Percentiles rank a stretch among this genome's conserved stretches.
Evolutionary conservation across 2,888 invertebrate genomes (phyloP).

Genomic region (Argynnis bischoffii): DNA sequence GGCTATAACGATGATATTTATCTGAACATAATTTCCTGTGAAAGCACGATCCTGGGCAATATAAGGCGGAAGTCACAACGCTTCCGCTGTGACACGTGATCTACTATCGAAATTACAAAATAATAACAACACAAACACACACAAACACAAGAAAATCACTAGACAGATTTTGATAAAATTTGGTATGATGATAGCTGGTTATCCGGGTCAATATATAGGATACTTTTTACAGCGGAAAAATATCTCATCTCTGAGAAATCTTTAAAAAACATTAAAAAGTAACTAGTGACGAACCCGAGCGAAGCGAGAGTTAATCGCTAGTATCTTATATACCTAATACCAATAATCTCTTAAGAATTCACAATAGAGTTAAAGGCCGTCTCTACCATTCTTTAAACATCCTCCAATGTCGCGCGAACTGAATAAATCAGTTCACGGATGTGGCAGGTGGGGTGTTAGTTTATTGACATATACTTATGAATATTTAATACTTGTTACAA

Average conservation of each 20-base stretch:
- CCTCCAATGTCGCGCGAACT: conserved; percentile 23
- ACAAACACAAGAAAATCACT: no score
- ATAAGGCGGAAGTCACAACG: conserved; percentile 37
- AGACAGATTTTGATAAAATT: no score
- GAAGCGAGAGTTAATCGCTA: no score
- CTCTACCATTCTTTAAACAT: conserved; percentile 17
- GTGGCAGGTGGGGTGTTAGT: conserved; percentile 31
- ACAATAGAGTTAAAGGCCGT: conserved; percentile 11
- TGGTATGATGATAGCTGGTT: no score
- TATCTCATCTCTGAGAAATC: no score
- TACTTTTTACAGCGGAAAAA: no score
- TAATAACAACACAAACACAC: not conserved
- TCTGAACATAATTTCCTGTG: conserved; percentile 9
- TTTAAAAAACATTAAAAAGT: no score
- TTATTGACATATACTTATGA: conserved; percentile 32
- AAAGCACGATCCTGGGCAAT: conserved; percentile 34
- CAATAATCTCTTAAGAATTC: not conserved
- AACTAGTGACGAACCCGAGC: no score
- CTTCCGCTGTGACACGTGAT: conserved; percentile 39
- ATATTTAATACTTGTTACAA: conserved; percentile 28
- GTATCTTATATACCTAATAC: no score
- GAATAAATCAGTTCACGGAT: conserved; percentile 35
- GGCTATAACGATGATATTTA: conserved; percentile 10
- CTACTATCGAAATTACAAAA: conserved; percentile 23
- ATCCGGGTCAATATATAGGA: no score